Percentiles rank a stretch among this genome's conserved stretches.
Evolutionary conservation across 2,797 vertebrate species (phyloP).

Genomic region (Microhierax caerulescens): DNA sequence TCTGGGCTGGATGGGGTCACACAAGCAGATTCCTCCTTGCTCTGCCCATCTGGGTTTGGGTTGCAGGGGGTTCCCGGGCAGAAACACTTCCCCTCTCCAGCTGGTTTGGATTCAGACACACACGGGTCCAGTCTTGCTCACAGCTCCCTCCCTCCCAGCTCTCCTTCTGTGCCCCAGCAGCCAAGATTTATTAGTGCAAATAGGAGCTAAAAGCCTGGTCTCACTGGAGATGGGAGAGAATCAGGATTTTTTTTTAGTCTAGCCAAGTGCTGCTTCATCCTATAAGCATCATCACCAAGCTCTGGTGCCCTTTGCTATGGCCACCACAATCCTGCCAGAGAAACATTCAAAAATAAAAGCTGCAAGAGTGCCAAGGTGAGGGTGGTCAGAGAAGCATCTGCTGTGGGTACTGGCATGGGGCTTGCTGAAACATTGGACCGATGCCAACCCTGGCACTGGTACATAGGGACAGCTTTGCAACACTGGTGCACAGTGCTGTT

Average conservation of each 20-base stretch:
- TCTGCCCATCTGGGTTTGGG: neutral
- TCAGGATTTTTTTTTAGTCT: neutral
- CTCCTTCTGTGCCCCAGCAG: neutral
- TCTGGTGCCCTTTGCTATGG: neutral
- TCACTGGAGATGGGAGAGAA: neutral
- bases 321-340: neutral
- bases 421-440: accelerated
- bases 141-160: neutral
- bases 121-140: neutral
- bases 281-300: neutral
- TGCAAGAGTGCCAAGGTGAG: accelerated
- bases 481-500: accelerated
- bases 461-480: neutral
- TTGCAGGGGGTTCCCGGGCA: neutral
- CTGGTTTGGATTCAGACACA: neutral
- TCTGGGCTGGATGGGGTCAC: neutral
- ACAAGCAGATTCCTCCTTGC: neutral
- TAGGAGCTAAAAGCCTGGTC: neutral
- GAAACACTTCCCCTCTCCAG: neutral
- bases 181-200: neutral
- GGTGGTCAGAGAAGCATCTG: neutral
- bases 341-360: neutral
- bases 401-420: accelerated
- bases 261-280: neutral
- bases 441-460: accelerated